A percentile compares a stretch with the other conserved stretches of the same genome.
These are phyloP conservation scores for Euborellia annulipes DNA, from an alignment of 1,140 invertebrate genomes.

Conservation along the genomic window DNA sequence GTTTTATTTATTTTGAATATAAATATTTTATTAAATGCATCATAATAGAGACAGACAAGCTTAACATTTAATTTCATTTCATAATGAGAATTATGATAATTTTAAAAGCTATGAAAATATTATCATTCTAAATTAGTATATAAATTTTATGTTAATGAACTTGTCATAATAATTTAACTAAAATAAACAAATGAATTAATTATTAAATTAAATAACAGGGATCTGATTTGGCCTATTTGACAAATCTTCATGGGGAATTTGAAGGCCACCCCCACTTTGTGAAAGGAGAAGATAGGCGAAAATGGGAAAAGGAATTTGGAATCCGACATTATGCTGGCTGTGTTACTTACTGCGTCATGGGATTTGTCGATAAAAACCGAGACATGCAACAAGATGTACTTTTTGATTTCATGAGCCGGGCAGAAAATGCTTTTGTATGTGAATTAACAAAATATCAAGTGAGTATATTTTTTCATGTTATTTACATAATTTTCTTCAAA, in stretches of 20 bases:
- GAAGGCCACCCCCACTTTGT: constrained; percentile 71
- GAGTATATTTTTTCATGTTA: constrained; percentile 9
- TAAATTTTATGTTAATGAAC: too few relatives aligned
- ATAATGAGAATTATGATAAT: too few relatives aligned
- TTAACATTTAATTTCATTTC: too few relatives aligned
- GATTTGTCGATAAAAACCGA: constrained; percentile 95
- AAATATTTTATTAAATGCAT: too few relatives aligned
- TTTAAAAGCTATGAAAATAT: too few relatives aligned
- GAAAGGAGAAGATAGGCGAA: constrained; percentile 68
- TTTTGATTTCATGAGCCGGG: constrained; percentile 79
- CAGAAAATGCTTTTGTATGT: constrained; percentile 71
- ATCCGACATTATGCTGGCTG: constrained; percentile 88
- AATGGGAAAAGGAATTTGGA: constrained; percentile 85
- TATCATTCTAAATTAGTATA: too few relatives aligned
- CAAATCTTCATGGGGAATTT: constrained; percentile 81
- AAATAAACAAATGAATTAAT: too few relatives aligned
- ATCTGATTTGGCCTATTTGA: constrained; percentile 75
- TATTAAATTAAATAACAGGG: too few relatives aligned
- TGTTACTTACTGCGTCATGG: constrained; percentile 79
- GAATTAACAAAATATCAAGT: constrained; percentile 74
- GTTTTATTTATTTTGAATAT: too few relatives aligned
- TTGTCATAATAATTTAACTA: too few relatives aligned
- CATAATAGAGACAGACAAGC: too few relatives aligned
- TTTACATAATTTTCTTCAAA: not conserved
- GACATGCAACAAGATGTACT: constrained; percentile 90